Base-by-base conservation (phyloP, 2,113 vertebrate species). In the Lepus americanus region DNA sequence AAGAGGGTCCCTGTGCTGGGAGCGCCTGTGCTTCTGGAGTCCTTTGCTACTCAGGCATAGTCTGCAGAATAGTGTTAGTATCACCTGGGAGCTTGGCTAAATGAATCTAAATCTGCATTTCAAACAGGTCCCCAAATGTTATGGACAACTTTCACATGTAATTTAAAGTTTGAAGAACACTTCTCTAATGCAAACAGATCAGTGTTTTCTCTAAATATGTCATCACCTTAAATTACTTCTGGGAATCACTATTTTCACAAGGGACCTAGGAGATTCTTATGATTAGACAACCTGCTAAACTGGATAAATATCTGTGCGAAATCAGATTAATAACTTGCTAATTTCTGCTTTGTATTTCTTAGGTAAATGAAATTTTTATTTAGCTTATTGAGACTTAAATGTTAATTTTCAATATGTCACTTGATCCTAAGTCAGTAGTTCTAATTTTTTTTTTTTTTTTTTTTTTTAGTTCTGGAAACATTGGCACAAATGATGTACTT, bases 371-470 rank as follows among this genome's bases (percentile, higher is more conserved):
- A 94, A 87, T 90, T 69, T 67, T 76, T 85, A 83, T 87, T 80
- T 31, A 27, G 17, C 27, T 70, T 44, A 39, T 11, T 39, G 51
- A 93, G 39, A 29, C 11, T 89, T 53, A 66, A 53, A 53, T 59
- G 66, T 87, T 39, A 31, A 19, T 85, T 93, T 90, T 81, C 51
- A 83, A 27, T 22, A 29, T 27, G 6, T 66, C 86, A 22, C 14
- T 87, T 90, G 59, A 63, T 66, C 17, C 31, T 8, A 88, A 83
- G 12, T 88, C 49, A 84, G 29, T 66, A 66, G 11, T 53, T 67
- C 55, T 70, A 76, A 97, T 97, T 44, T 59, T 66, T 87, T 10
- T 17, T 51, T 72, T 81, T 76, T n/a, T n/a, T n/a, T 59, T 96
- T 74, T 17, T 51, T 72, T 81, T 76, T 31, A 64, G 20, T 17